phyloP scores from a whole-genome alignment of 2,888 invertebrate species.

The Eustalomyia histrio region DNA sequence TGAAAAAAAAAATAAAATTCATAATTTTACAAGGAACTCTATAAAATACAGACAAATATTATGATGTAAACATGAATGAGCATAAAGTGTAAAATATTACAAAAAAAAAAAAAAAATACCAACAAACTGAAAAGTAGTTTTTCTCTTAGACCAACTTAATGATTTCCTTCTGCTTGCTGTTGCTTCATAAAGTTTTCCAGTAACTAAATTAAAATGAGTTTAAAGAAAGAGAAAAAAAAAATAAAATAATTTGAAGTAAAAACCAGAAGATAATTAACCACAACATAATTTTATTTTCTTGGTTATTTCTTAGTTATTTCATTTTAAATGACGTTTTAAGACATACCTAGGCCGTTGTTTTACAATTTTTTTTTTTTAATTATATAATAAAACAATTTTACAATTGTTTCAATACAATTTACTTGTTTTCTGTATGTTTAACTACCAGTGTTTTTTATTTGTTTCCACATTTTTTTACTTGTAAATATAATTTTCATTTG shows the following conservation, averaged over 20 bases:
- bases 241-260: background rate
- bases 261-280: constrained; percentile 56
- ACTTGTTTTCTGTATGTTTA: background rate
- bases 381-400: background rate
- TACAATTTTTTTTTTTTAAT: constrained; percentile 8
- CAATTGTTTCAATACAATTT: background rate
- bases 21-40: background rate
- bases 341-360: constrained; percentile 58
- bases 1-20: no score
- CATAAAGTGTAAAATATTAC: constrained; percentile 28
- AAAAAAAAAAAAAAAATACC: background rate
- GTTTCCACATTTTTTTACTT: background rate
- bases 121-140: constrained; percentile 51
- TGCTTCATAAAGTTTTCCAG: constrained; percentile 37
- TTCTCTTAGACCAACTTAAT: constrained; percentile 39
- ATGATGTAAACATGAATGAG: background rate
- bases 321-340: constrained; percentile 23
- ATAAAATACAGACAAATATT: background rate
- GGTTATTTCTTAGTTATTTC: background rate
- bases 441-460: background rate
- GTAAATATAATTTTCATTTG: constrained; percentile 22
- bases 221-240: constrained; percentile 4
- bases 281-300: constrained; percentile 35
- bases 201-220: constrained; percentile 43
- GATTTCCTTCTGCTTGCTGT: background rate